These are phyloP conservation scores for Chrysotoxum bicinctum DNA, from an alignment of 2,888 invertebrate species.

Conservation along the genomic window DNA sequence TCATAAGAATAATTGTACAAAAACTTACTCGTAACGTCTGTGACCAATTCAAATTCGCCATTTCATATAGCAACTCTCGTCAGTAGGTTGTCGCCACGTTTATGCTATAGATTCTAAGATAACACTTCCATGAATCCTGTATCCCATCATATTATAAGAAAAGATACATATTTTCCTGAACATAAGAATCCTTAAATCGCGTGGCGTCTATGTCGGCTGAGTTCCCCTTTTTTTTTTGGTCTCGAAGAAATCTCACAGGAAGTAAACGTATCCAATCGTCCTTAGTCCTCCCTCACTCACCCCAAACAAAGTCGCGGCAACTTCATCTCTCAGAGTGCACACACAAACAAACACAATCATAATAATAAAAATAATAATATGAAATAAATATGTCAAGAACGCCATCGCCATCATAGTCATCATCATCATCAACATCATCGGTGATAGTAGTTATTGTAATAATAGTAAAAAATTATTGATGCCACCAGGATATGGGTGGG, in stretches of 20 bases:
- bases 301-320: neutral
- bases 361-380: slow-evolving; percentile 72
- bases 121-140: slow-evolving; percentile 35
- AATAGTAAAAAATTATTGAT: slow-evolving; percentile 72
- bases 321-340: neutral
- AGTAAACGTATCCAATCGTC: neutral
- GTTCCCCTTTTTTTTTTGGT: neutral
- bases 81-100: slow-evolving; percentile 4
- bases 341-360: slow-evolving; percentile 25
- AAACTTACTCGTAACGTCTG: slow-evolving; percentile 62
- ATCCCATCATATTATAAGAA: neutral
- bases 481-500: slow-evolving; percentile 73
- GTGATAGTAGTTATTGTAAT: slow-evolving; percentile 72
- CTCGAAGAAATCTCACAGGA: neutral
- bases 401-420: slow-evolving; percentile 59
- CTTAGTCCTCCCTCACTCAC: neutral
- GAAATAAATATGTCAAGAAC: slow-evolving; percentile 72
- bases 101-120: slow-evolving; percentile 54
- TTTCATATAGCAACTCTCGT: slow-evolving; percentile 5
- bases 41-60: slow-evolving; percentile 54
- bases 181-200: slow-evolving; percentile 2
- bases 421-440: slow-evolving; percentile 37
- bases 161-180: neutral
- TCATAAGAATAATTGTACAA: slow-evolving; percentile 55
- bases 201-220: slow-evolving; percentile 1